phyloP scores from a whole-genome alignment of 2,888 invertebrate genomes.

The Calameuta pallipes region DNA sequence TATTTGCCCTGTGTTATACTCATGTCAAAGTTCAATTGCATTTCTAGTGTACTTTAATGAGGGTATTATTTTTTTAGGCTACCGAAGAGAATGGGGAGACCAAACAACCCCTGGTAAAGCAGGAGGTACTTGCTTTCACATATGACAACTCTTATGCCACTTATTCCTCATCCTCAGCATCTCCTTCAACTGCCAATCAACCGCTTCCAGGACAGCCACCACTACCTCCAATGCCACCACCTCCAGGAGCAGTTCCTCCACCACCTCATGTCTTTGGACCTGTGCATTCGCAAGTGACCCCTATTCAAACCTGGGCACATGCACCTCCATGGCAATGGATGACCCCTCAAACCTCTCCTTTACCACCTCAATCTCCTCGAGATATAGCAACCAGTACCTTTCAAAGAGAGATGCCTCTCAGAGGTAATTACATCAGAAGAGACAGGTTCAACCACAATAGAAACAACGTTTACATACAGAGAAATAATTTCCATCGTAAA shows the following conservation, averaged over 20 bases:
- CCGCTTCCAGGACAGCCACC: conserved; percentile 63
- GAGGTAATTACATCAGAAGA: conserved; percentile 53
- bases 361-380: conserved; percentile 48
- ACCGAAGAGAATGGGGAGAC: conserved; percentile 48
- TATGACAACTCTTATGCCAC: conserved; percentile 53
- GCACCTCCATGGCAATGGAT: conserved; percentile 62
- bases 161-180: conserved; percentile 47
- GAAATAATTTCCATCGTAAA: conserved; percentile 59
- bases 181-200: conserved; percentile 50
- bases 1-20: background rate
- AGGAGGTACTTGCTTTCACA: conserved; percentile 48
- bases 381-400: conserved; percentile 47
- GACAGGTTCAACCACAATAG: conserved; percentile 58
- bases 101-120: conserved; percentile 46
- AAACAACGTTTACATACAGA: conserved; percentile 52
- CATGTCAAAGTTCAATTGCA: background rate
- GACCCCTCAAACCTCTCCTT: conserved; percentile 52
- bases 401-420: conserved; percentile 52
- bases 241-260: conserved; percentile 49
- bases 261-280: conserved; percentile 54
- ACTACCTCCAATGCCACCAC: conserved; percentile 63
- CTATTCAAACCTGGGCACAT: conserved; percentile 55
- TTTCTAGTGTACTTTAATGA: background rate
- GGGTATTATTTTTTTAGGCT: conserved; percentile 33
- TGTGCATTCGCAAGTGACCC: conserved; percentile 55